Conservation (phyloP, 1,140 invertebrate genomes). For the Periplaneta americana region DNA sequence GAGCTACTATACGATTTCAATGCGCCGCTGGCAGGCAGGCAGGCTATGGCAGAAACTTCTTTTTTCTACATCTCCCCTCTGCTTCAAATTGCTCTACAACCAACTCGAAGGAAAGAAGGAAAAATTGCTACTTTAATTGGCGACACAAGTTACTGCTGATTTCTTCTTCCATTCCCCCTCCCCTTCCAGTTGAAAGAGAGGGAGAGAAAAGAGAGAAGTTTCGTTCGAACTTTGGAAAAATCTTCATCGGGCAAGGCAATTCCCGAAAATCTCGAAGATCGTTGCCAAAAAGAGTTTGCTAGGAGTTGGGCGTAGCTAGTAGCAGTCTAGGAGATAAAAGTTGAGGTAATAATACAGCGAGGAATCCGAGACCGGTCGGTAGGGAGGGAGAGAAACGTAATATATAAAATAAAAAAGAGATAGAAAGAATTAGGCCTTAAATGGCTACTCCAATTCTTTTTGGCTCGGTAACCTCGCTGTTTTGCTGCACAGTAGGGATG, state of each 20-base stretch:
- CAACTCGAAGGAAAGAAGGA: neutral
- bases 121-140: constrained; percentile 17
- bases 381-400: neutral
- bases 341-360: constrained; percentile 14
- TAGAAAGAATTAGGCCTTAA: neutral
- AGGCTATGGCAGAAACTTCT: neutral
- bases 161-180: constrained; percentile 8
- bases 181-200: neutral
- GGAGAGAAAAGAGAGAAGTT: neutral
- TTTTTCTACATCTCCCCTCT: neutral
- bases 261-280: constrained; percentile 8
- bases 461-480: neutral
- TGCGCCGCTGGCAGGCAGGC: neutral
- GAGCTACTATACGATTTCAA: neutral
- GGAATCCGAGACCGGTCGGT: neutral
- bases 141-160: constrained; percentile 17
- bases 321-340: constrained; percentile 14
- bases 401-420: neutral
- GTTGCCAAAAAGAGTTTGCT: constrained; percentile 13
- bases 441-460: constrained; percentile 1
- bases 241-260: constrained; percentile 16
- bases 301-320: neutral
- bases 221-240: constrained; percentile 15
- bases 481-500: neutral
- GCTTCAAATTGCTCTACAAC: neutral